phyloP scores from a whole-genome alignment of 2,888 invertebrate genomes.

The Volucella bombylans region DNA sequence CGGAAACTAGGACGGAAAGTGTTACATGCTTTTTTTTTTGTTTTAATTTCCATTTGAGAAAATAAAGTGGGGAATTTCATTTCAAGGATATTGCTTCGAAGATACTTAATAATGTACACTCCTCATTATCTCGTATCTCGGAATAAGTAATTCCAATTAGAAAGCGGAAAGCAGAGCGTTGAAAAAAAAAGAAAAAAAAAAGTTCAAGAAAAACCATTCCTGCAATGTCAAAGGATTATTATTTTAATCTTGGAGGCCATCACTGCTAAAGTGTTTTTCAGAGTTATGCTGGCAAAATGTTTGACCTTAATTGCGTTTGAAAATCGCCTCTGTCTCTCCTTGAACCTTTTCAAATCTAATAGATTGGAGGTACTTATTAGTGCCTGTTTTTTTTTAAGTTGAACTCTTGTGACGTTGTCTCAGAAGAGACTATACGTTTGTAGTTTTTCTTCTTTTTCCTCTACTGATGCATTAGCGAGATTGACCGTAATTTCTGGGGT shows the following conservation, averaged over 20 bases:
- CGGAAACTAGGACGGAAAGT: conserved; percentile 60
- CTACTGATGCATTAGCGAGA: too few species aligned
- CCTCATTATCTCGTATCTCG: conserved; percentile 19
- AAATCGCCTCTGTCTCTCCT: conserved; percentile 17
- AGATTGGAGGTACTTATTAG: background rate
- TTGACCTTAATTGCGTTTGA: conserved; percentile 2
- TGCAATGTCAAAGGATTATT: conserved; percentile 62
- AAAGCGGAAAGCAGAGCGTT: background rate
- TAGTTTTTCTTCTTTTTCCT: too few species aligned
- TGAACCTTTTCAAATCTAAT: conserved; percentile 46
- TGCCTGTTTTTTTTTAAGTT: background rate
- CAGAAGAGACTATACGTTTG: too few species aligned
- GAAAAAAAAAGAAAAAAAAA: too few species aligned
- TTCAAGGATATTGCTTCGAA: conserved; percentile 43
- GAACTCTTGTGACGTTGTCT: too few species aligned
- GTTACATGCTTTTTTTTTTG: background rate
- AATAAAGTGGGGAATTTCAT: conserved; percentile 21
- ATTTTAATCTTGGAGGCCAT: conserved; percentile 45
- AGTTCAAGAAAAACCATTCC: background rate
- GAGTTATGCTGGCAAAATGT: conserved; percentile 4
- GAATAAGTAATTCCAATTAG: conserved; percentile 58
- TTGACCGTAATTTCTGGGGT: too few species aligned
- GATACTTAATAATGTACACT: conserved; percentile 11
- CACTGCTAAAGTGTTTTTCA: conserved; percentile 15
- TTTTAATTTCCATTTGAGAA: conserved; percentile 34